These are phyloP conservation scores for Nemoura dubitans DNA, from an alignment of 2,888 invertebrate species.

Conservation along the genomic window DNA sequence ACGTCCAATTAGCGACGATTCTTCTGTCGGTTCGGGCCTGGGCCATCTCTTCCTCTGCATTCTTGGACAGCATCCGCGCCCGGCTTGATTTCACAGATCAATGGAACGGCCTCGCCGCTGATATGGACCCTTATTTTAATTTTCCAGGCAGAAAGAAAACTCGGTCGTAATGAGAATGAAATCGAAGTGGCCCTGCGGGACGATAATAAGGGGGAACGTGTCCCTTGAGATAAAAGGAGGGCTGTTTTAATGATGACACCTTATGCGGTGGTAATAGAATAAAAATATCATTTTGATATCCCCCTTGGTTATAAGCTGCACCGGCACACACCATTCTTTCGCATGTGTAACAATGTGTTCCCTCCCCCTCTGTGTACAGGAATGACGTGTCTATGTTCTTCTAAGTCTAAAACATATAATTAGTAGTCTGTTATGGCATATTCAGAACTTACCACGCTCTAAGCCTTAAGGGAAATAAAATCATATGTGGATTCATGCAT, in stretches of 20 bases:
- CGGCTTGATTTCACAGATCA: constrained; percentile 1
- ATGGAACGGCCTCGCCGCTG: not conserved
- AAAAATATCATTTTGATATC: constrained; percentile 40
- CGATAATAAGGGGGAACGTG: constrained; percentile 32
- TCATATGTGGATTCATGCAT: no score
- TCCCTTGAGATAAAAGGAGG: constrained; percentile 25
- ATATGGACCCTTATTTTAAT: constrained; percentile 32
- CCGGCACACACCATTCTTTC: not conserved
- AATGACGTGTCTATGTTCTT: no score
- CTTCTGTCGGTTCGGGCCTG: not conserved
- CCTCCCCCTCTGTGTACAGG: not conserved
- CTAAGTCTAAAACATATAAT: no score
- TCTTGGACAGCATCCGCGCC: constrained; percentile 9
- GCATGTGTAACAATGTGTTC: no score
- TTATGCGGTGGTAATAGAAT: constrained; percentile 41
- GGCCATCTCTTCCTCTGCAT: not conserved
- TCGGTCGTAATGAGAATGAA: constrained; percentile 31
- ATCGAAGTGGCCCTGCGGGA: constrained; percentile 29
- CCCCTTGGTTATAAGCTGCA: not conserved
- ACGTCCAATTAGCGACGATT: not conserved
- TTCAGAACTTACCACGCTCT: no score
- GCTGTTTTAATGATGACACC: constrained; percentile 29
- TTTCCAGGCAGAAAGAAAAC: constrained; percentile 7
- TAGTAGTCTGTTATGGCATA: no score
- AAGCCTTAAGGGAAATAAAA: no score